A percentile compares a stretch with the other conserved stretches of the same genome.
These are phyloP conservation scores for Gopherus evgoodei DNA, from an alignment of 2,113 vertebrate species.

Conservation along the genomic window DNA sequence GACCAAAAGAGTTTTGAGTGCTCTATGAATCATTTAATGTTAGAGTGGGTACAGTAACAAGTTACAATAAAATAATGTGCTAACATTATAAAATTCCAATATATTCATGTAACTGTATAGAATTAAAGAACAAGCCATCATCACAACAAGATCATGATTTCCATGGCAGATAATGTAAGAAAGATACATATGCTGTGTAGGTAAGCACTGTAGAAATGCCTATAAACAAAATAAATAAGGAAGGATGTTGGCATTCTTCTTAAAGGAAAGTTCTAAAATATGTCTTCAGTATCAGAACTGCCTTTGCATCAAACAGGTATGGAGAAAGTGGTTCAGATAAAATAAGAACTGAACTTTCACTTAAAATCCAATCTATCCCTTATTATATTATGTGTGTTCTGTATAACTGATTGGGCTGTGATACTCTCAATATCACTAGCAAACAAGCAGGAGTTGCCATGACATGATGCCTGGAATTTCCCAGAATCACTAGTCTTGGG, in stretches of 20 bases:
- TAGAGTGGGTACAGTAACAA: neutral
- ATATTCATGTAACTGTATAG: neutral
- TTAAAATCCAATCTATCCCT: neutral
- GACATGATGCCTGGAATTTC: neutral
- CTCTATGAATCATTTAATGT: constrained; percentile 4
- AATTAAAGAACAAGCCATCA: neutral
- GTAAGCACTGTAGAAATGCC: constrained; percentile 28
- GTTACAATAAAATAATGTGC: neutral
- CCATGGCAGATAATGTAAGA: neutral
- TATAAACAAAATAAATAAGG: constrained; percentile 49
- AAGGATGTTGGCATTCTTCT: constrained; percentile 51
- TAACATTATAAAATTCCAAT: neutral
- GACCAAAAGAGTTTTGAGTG: neutral
- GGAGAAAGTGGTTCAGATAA: neutral
- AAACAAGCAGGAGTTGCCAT: neutral
- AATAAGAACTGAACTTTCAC: neutral
- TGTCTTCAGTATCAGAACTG: constrained; percentile 31
- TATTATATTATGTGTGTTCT: neutral
- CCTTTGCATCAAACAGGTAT: constrained; percentile 29
- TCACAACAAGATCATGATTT: neutral
- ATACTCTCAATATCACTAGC: neutral
- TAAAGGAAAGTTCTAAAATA: constrained; percentile 33
- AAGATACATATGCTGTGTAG: neutral
- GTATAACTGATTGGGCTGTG: accelerated
- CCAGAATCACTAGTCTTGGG: neutral